Evolutionary conservation across 2,797 vertebrate species (phyloP).

Genomic region (Podargus strigoides): DNA sequence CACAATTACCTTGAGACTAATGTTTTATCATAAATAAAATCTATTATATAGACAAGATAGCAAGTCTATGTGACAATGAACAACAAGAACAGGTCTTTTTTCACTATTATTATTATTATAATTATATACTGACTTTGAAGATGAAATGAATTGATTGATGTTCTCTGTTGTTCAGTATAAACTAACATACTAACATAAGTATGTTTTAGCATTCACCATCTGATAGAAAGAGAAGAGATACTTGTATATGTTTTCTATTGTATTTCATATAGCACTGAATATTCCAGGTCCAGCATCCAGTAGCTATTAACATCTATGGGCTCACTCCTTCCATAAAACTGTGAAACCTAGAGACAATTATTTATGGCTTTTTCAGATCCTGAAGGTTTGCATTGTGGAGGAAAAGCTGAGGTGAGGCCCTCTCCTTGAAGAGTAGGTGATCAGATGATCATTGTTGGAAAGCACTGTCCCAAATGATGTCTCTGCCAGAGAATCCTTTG

Average conservation of each 20-base stretch:
- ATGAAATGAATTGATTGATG: neutral
- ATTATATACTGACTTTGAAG: neutral
- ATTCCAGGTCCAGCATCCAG: neutral
- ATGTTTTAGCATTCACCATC: neutral
- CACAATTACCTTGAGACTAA: neutral
- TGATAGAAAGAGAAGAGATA: neutral
- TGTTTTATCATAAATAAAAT: neutral
- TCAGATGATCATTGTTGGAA: neutral
- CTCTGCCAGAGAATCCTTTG: neutral
- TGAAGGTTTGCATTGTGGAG: neutral
- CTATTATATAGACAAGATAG: neutral
- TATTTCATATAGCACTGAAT: neutral
- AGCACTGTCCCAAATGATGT: neutral
- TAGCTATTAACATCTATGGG: neutral
- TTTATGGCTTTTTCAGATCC: neutral
- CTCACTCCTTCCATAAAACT: neutral
- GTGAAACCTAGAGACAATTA: neutral
- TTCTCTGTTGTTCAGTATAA: neutral
- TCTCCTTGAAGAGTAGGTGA: neutral
- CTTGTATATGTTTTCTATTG: neutral
- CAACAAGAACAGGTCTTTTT: too few relatives aligned
- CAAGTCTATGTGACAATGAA: too few relatives aligned
- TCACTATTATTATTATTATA: too few relatives aligned
- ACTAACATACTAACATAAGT: too few relatives aligned
- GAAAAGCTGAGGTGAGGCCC: neutral